Percentiles rank a stretch among this genome's conserved stretches.
These are phyloP conservation scores for Leptothorax acervorum DNA, from an alignment of 2,888 invertebrate species.

Conservation along the genomic window DNA sequence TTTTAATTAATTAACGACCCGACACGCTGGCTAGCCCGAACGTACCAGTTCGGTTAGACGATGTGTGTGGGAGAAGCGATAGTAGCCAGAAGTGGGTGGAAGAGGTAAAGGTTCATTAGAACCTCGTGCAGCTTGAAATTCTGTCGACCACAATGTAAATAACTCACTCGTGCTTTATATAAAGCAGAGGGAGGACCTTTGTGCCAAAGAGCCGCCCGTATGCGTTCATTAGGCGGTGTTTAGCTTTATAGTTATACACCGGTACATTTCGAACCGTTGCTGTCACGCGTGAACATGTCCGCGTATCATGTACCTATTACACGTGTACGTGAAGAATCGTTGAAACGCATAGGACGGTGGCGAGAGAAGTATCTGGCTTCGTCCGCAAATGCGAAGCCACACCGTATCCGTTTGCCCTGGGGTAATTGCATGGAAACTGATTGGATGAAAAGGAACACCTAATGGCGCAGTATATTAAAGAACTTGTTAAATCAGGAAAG, in stretches of 20 bases:
- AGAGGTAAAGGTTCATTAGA: slow-evolving; percentile 78
- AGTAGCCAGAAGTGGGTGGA: slow-evolving; percentile 17
- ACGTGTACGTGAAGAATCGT: slow-evolving; percentile 48
- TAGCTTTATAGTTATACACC: slow-evolving; percentile 74
- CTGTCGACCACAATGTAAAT: slow-evolving; percentile 79
- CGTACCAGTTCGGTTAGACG: slow-evolving; percentile 56
- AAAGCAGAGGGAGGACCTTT: slow-evolving; percentile 77
- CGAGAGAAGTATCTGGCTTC: slow-evolving; percentile 17
- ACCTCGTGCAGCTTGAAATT: slow-evolving; percentile 77
- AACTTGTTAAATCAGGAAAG: slow-evolving; percentile 4
- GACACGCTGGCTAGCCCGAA: slow-evolving; percentile 25
- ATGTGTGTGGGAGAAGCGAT: background rate
- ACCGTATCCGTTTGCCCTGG: background rate
- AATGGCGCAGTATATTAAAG: background rate
- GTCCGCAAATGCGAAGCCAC: slow-evolving; percentile 20
- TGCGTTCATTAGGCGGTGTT: slow-evolving; percentile 82
- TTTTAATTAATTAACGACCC: slow-evolving; percentile 74
- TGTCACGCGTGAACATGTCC: slow-evolving; percentile 16
- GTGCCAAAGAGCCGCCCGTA: slow-evolving; percentile 82
- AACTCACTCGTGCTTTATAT: slow-evolving; percentile 72
- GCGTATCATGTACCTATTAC: background rate
- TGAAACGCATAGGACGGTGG: slow-evolving; percentile 53
- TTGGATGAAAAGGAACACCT: slow-evolving; percentile 13
- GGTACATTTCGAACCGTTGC: slow-evolving; percentile 50
- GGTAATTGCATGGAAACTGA: slow-evolving; percentile 18